Percentiles rank a stretch among this genome's conserved stretches.
Evolutionary conservation across 2,888 invertebrate genomes (phyloP).

Genomic region (Nemoura dubitans): DNA sequence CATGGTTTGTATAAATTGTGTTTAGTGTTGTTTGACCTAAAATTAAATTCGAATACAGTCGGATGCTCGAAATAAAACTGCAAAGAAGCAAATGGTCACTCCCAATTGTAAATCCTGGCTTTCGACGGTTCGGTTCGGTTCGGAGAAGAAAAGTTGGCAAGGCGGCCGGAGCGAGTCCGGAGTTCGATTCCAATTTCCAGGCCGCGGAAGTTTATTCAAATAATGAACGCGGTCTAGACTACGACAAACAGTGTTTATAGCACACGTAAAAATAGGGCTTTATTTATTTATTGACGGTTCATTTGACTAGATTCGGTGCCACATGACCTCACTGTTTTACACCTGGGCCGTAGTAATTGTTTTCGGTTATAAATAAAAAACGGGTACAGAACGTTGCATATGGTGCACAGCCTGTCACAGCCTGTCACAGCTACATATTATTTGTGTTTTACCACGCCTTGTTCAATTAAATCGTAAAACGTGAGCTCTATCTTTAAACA

Average conservation of each 20-base stretch:
- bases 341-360: neutral
- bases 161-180: neutral
- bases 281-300: neutral
- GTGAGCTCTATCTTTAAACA: too few species aligned
- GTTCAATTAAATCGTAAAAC: too few species aligned
- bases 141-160: constrained; percentile 1
- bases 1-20: neutral
- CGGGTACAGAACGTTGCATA: too few species aligned
- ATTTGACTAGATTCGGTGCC: neutral
- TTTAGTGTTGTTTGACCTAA: constrained; percentile 4
- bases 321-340: neutral
- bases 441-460: too few species aligned
- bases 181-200: neutral
- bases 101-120: neutral
- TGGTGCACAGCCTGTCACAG: too few species aligned
- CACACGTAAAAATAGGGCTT: neutral
- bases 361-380: neutral
- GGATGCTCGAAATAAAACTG: neutral
- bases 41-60: neutral
- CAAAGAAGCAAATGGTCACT: neutral
- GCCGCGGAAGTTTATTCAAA: constrained; percentile 26
- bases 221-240: constrained; percentile 8
- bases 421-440: too few species aligned
- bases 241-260: neutral
- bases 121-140: neutral